Evolutionary conservation across 2,888 invertebrate genomes (phyloP), one percentile per base, ranked within the genome.

Genomic region (Cantharis rufa): DNA sequence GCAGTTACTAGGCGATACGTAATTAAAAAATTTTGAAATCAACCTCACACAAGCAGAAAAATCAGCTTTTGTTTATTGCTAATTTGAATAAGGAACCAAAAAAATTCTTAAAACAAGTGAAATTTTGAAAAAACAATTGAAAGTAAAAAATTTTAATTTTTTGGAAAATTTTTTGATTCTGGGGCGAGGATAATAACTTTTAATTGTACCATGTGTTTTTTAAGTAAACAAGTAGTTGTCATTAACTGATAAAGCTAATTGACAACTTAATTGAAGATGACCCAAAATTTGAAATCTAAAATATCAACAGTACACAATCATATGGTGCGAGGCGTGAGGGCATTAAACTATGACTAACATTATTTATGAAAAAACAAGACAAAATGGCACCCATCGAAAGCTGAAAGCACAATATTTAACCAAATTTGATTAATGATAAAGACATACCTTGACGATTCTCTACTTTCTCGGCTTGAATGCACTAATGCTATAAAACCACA

Each of bases 401-500:
- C 75, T 74, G 69, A 69, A 71, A 76, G 62, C 61, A 70, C 64
- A 66, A 71, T 77, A 77, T 74, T 77, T 77, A 11, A 73, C 69
- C 72, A 72, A 75, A 72, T 66, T 21, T 63, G 24, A 16, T 18
- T 28, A 69, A 48, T 68, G 71, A 73, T 62, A 15, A 18, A n/a
- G 69, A 61, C 78, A 69, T 80, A 82, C 82, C 82, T 82, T 81
- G 70, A 75, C 77, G 78, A 78, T 74, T 74, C 74, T 79, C 77
- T 79, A 61, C 63, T 70, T 70, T 72, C 75, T 76, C 75, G 75
- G 73, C 66, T 70, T 74, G 71, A 72, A 66, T 80, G 71, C 77
- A 77, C 77, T 78, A 72, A 76, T 83, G 84, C 84, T 84, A 84
- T 83, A 84, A 82, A 81, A 83, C 80, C 75, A 78, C 84, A 81